These are phyloP conservation scores for Montipora capricornis DNA, from an alignment of 64 coral and sea anemone genomes.

Conservation along the genomic window DNA sequence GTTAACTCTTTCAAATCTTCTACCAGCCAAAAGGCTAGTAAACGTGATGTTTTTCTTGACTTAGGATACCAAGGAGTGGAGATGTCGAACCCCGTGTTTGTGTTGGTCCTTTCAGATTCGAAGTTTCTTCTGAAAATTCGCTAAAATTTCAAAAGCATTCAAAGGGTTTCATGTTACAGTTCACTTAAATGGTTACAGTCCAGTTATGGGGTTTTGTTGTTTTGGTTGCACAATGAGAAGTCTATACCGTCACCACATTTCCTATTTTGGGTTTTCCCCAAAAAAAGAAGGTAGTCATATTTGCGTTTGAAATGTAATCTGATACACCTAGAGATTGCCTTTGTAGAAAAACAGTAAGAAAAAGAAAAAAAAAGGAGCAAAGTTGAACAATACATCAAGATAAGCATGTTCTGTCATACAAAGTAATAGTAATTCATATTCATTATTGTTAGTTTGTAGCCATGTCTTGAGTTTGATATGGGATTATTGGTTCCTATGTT, in stretches of 20 bases:
- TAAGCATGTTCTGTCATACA: background rate
- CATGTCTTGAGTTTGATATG: background rate
- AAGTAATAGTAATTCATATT: background rate
- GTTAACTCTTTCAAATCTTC: background rate
- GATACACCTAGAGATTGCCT: background rate
- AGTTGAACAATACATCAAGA: background rate
- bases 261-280: background rate
- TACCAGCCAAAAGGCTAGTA: background rate
- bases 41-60: background rate
- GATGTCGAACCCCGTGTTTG: background rate
- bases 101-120: background rate
- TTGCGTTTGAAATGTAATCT: background rate
- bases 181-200: background rate
- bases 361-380: background rate
- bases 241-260: background rate
- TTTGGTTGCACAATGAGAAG: background rate
- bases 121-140: background rate
- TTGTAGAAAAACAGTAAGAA: background rate
- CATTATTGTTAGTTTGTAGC: background rate
- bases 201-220: conserved; percentile 1
- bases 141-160: background rate
- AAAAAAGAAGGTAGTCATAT: background rate
- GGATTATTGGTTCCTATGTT: background rate
- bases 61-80: background rate
- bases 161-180: conserved; percentile 11